Base-by-base conservation (phyloP, 1,140 invertebrate species). In the Bombus cullumanus region DNA sequence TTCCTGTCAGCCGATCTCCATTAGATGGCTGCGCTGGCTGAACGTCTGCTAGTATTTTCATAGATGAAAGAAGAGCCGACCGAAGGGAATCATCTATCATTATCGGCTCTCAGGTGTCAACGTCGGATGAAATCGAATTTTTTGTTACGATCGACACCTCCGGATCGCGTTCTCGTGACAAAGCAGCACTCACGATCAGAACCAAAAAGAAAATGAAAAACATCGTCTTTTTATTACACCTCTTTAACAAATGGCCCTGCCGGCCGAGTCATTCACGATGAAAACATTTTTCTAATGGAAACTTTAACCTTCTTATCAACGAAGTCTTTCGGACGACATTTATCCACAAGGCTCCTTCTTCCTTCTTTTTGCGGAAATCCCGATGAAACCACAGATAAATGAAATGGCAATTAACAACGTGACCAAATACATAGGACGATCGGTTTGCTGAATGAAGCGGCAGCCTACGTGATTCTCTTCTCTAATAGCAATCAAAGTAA, bases 401-500 rank as follows among this genome's bases (percentile, higher is more conserved):
- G 79, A 76, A 89, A 77, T 22, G 18, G 85, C 85, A 89, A 90
- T 89, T 87, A 87, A 82, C 78, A 71, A 89, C 85, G 74, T 87
- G 81, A 74, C 43, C 68, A 41, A 89, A 75, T 71, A 83, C 72
- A 37, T 6, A 28, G 77, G n/a, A 25, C 6, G n/a, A 39, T 34
- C 31, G 62, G 10, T 0, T 68, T 43, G 53, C 41, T 18, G 69
- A 22, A 34, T 3, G 10, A 66, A 25, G 9, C 31, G 5, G 73
- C 84, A 28, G 66, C 75, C 74, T 43, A 41, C 78, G 43, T 47
- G 43, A 66, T 75, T 39, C 72, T 71, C 31, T 6, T 59, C 15
- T 53, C 66, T 83, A 88, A 86, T 87, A 76, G 77, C 81, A 81
- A 90, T 88, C 72, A 71, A 86, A 88, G 80, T 88, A 90, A 90